phyloP scores from a whole-genome alignment of 2,113 vertebrate species.

The Mirza zaza region DNA sequence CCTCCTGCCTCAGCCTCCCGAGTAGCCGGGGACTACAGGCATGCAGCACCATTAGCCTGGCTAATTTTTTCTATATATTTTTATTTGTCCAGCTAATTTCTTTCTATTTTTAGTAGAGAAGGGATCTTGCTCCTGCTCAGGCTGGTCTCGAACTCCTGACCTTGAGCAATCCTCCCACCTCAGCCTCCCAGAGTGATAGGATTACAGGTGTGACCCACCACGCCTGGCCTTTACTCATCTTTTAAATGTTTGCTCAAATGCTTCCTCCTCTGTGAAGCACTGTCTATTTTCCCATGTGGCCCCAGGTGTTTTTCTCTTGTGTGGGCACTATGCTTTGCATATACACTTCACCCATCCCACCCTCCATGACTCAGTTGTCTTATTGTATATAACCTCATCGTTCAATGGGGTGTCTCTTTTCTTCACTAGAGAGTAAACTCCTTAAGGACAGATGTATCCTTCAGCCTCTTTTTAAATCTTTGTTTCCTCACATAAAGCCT shows the following conservation, averaged over 20 bases:
- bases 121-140: no score
- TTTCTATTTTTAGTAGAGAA: no score
- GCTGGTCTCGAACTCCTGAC: no score
- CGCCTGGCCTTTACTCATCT: neutral
- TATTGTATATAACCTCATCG: neutral
- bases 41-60: no score
- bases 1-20: no score
- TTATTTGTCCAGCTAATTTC: no score
- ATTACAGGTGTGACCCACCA: no score
- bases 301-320: neutral
- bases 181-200: no score
- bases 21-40: no score
- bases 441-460: neutral
- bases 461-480: neutral
- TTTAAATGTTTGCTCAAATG: neutral
- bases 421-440: neutral
- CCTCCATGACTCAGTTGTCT: neutral
- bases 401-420: neutral
- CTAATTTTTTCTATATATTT: no score
- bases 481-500: neutral
- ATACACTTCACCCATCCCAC: neutral
- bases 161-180: no score
- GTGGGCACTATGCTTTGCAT: no score
- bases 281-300: neutral
- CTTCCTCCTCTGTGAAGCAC: neutral